Base-by-base conservation (phyloP, 2,888 invertebrate genomes). In the Phengaris alcon region DNA sequence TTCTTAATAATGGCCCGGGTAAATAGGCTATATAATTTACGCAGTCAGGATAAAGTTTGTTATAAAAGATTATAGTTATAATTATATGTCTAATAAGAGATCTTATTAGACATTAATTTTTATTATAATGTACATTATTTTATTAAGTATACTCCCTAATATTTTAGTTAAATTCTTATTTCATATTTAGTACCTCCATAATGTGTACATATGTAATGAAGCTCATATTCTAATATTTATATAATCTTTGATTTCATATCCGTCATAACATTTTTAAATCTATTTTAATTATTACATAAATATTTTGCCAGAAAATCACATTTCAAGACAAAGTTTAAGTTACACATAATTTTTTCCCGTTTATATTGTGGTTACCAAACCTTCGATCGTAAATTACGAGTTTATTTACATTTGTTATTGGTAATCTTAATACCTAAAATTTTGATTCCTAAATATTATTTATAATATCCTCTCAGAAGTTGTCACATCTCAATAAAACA, bases 201-300 rank as follows among this genome's bases (percentile, higher is more conserved):
- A 35, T 64, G 64, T 64, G 35, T 12, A 35, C 6, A 44, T 35
- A 35, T 6, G 10, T 35, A 35, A 35, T 15, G 5, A 35, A 59
- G 15, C 9, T 59, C 64, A 64, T 64, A 64, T 64, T 9, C 10
- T 52, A 12, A 48, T 52, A 52, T 52, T 52, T 9, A 52, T 52
- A 52, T 12, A 52, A 64, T 64, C 35, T 64, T 64, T 64, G 64
- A 64, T 64, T 64, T 35, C 64, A 64, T 64, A 35, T 35, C 35
- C 12, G 35, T 44, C 44, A 64, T 64, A 64, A 64, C 64, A 64
- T 35, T 64, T 22, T 64, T 35, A 64, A 12, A 13, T 6, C 35
- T 64, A 12, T 1, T 10, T 52, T 52, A 12, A 35, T 64, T 59
- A 7, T 59, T 35, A 44, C 35, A 64, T 13, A 44, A 35, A 22